A percentile compares a stretch with the other conserved stretches of the same genome.
phyloP scores from a whole-genome alignment of 2,113 vertebrate species.

The Athene noctua region DNA sequence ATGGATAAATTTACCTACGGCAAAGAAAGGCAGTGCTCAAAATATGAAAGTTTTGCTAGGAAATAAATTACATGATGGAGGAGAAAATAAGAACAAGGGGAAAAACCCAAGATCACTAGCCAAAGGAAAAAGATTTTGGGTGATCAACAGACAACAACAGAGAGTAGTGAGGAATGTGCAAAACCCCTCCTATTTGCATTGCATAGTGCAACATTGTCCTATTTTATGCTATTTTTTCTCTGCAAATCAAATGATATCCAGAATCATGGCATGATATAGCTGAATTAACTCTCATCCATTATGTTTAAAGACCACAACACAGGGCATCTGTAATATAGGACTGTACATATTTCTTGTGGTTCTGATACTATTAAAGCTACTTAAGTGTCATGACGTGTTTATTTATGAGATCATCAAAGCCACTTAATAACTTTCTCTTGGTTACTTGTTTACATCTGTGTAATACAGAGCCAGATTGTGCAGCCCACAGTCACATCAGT shows the following conservation, averaged over 20 bases:
- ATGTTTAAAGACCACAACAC: constrained; percentile 20
- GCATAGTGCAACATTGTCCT: not conserved
- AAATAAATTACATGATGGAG: not conserved
- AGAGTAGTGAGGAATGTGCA: not conserved
- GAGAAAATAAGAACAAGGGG: not conserved
- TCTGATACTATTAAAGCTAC: constrained; percentile 58
- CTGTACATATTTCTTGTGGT: constrained; percentile 49
- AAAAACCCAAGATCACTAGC: not conserved
- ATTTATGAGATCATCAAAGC: constrained; percentile 61
- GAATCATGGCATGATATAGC: constrained; percentile 13
- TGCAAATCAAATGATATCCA: constrained; percentile 25
- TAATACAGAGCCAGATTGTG: constrained; percentile 34
- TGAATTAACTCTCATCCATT: constrained; percentile 32
- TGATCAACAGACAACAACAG: not conserved
- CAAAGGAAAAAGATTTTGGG: not conserved
- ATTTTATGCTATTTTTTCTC: constrained; percentile 6
- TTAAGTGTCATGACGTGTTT: constrained; percentile 58
- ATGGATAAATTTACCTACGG: not conserved
- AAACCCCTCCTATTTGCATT: not conserved
- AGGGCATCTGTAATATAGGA: constrained; percentile 19
- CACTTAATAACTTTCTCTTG: constrained; percentile 60
- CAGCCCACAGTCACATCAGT: not conserved
- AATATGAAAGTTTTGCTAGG: not conserved
- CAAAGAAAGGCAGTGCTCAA: not conserved
- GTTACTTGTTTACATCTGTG: constrained; percentile 52